These are phyloP conservation scores for Eristalis pertinax DNA, from an alignment of 2,888 invertebrate species.

Conservation along the genomic window DNA sequence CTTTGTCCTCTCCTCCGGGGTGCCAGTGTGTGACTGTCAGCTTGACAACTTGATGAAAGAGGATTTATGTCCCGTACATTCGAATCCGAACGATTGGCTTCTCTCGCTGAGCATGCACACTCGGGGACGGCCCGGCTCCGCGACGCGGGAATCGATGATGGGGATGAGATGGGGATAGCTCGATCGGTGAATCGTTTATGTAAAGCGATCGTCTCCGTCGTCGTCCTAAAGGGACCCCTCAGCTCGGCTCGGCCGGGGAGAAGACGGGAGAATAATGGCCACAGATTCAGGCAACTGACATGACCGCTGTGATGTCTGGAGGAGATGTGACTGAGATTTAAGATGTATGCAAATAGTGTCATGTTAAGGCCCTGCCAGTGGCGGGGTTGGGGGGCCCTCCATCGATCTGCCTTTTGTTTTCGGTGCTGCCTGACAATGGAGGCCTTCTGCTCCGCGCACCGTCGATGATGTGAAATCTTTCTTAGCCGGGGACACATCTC, in stretches of 20 bases:
- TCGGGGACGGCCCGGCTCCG: constrained; percentile 14
- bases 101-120: constrained; percentile 51
- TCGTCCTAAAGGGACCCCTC: constrained; percentile 53
- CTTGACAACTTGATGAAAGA: constrained; percentile 75
- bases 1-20: constrained; percentile 42
- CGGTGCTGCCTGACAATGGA: constrained; percentile 56
- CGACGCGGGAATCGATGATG: constrained; percentile 37
- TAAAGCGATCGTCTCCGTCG: constrained; percentile 53
- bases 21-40: constrained; percentile 66
- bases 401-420: constrained; percentile 59
- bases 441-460: constrained; percentile 21
- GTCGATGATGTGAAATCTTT: constrained; percentile 70
- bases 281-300: constrained; percentile 71
- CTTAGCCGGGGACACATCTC: constrained; percentile 65
- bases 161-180: constrained; percentile 54
- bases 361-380: constrained; percentile 65
- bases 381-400: constrained; percentile 46
- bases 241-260: not conserved
- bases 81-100: constrained; percentile 71
- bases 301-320: constrained; percentile 73
- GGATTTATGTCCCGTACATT: constrained; percentile 74
- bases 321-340: constrained; percentile 73
- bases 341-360: constrained; percentile 75
- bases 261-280: constrained; percentile 61
- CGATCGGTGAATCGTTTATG: constrained; percentile 69